phyloP scores from a whole-genome alignment of 2,113 vertebrate species.

The Galeopterus variegatus region DNA sequence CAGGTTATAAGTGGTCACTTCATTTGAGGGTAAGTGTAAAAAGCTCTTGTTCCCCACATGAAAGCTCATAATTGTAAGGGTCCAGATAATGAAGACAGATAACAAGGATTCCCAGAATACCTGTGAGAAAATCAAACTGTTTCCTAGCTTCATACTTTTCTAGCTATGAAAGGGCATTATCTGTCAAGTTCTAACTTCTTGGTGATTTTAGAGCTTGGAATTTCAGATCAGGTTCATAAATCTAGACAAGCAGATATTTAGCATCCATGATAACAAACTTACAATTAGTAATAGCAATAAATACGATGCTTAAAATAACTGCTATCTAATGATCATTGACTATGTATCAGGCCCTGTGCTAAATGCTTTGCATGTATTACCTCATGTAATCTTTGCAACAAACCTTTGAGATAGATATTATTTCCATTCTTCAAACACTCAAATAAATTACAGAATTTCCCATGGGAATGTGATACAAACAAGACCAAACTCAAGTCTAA shows the following conservation, averaged over 20 bases:
- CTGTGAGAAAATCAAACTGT: slow-evolving; percentile 43
- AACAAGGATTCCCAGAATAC: slow-evolving; percentile 7
- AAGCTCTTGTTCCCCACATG: not conserved
- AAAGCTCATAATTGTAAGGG: not conserved
- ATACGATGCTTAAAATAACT: not conserved
- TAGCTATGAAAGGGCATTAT: not conserved
- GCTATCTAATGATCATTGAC: not conserved
- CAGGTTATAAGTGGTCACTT: not conserved
- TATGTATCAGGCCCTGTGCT: not conserved
- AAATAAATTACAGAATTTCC: slow-evolving; percentile 37
- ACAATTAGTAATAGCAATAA: slow-evolving; percentile 48
- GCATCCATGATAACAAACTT: not conserved
- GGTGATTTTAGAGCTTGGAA: not conserved
- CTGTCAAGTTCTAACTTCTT: slow-evolving; percentile 26
- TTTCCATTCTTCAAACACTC: not conserved
- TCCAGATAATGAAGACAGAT: slow-evolving; percentile 35
- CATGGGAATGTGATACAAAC: not conserved
- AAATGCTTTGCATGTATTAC: not conserved
- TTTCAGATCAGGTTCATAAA: slow-evolving; percentile 2
- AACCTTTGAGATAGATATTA: not conserved
- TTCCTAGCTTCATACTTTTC: slow-evolving; percentile 5
- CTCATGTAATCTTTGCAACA: not conserved
- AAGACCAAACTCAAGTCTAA: not conserved
- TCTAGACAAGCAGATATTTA: not conserved
- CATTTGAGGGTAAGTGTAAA: not conserved